These are phyloP conservation scores for Patella ulyssiponensis DNA, from an alignment of 2,888 invertebrate genomes.

Conservation along the genomic window DNA sequence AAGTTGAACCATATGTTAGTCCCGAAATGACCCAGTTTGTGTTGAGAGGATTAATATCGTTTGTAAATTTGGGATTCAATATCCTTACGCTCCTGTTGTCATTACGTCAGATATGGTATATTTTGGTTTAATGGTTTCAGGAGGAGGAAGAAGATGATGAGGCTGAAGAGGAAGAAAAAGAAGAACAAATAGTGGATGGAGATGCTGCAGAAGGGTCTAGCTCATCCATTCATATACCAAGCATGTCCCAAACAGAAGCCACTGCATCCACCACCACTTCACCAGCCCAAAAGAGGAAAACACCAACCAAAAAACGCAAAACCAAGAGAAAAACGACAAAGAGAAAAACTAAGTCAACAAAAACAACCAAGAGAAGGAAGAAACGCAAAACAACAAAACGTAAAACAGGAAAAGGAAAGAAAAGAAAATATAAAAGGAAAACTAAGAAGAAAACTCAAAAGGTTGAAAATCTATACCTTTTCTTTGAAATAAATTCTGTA, in stretches of 20 bases:
- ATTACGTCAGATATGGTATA: neutral
- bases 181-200: slow-evolving; percentile 7
- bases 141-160: slow-evolving; percentile 29
- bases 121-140: neutral
- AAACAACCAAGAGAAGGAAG: slow-evolving; percentile 36
- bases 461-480: neutral
- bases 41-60: neutral
- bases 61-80: neutral
- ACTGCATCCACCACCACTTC: neutral
- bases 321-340: slow-evolving; percentile 24
- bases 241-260: neutral
- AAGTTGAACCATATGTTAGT: too few species aligned
- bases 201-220: too few species aligned
- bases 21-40: too few species aligned
- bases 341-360: slow-evolving; percentile 35
- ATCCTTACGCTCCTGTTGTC: neutral
- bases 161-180: slow-evolving; percentile 24
- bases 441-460: slow-evolving; percentile 14
- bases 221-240: too few species aligned
- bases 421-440: slow-evolving; percentile 34
- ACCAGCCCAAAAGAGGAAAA: slow-evolving; percentile 26
- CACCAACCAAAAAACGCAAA: slow-evolving; percentile 23
- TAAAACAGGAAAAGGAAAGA: slow-evolving; percentile 41
- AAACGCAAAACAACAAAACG: slow-evolving; percentile 39
- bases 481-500: too few species aligned